phyloP scores from a whole-genome alignment of 2,888 invertebrate species.

The Graphium colonna region DNA sequence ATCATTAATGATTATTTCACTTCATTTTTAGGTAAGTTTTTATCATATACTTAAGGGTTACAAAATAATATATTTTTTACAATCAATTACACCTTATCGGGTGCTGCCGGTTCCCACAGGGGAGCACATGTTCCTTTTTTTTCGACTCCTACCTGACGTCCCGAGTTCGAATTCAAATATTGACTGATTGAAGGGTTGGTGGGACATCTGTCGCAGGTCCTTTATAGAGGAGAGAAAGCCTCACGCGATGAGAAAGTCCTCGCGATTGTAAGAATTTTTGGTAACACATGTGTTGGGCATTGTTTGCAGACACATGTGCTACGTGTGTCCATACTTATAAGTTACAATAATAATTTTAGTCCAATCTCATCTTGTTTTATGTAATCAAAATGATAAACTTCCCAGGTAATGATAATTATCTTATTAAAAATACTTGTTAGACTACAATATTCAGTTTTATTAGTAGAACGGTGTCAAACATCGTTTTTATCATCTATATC shows the following conservation, averaged over 20 bases:
- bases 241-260: constrained; percentile 47
- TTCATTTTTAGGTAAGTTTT: too few species aligned
- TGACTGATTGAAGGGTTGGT: constrained; percentile 76
- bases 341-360: too few species aligned
- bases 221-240: constrained; percentile 53
- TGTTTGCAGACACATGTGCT: constrained; percentile 41
- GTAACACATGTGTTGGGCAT: constrained; percentile 51
- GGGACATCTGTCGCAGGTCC: constrained; percentile 63
- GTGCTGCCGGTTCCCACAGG: constrained; percentile 38
- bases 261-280: constrained; percentile 33
- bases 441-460: too few species aligned
- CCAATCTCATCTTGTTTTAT: too few species aligned
- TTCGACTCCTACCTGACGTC: constrained; percentile 39
- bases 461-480: too few species aligned
- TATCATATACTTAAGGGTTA: constrained; percentile 7
- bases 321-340: not conserved
- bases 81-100: constrained; percentile 20
- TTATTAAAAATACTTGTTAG: not conserved
- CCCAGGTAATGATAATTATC: not conserved
- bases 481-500: too few species aligned
- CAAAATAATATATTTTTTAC: constrained; percentile 1
- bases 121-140: constrained; percentile 46
- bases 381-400: not conserved
- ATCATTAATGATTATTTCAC: too few species aligned
- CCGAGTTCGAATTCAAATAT: constrained; percentile 65